A percentile compares a stretch with the other conserved stretches of the same genome.
Conservation (phyloP, 2,888 invertebrate genomes). For the Conchocele bisecta region DNA sequence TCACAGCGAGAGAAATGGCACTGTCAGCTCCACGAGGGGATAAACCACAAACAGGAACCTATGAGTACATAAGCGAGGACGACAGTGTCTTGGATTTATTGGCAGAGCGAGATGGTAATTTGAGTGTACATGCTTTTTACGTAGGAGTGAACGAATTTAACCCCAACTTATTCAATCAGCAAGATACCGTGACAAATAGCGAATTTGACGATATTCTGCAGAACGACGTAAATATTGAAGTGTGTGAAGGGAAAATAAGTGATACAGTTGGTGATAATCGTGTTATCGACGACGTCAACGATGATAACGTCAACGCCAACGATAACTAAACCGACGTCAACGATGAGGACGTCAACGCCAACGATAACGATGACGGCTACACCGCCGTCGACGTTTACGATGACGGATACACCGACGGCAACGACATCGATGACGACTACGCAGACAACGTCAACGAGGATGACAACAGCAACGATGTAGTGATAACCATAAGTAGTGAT, state of each 20-base stretch:
- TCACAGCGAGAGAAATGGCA: neutral
- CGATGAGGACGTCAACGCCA: neutral
- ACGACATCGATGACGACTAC: neutral
- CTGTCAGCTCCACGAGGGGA: neutral
- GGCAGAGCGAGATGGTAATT: constrained; percentile 5
- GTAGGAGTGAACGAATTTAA: no score
- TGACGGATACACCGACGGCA: neutral
- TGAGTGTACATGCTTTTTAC: no score
- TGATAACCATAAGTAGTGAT: neutral
- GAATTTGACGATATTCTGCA: neutral
- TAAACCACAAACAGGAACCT: neutral
- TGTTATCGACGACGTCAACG: neutral
- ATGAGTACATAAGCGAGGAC: constrained; percentile 6
- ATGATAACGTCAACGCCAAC: neutral
- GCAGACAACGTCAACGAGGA: neutral
- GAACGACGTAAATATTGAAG: neutral
- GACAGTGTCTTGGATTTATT: neutral
- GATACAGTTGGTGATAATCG: neutral
- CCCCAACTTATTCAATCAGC: no score
- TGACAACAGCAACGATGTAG: neutral
- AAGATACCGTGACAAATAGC: no score
- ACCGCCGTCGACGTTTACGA: neutral
- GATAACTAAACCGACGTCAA: neutral
- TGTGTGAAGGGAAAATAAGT: neutral
- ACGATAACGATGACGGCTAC: neutral